Percentiles rank a stretch among this genome's conserved stretches.
Conservation (phyloP, 1,140 invertebrate genomes). For the Heliconius himera region DNA sequence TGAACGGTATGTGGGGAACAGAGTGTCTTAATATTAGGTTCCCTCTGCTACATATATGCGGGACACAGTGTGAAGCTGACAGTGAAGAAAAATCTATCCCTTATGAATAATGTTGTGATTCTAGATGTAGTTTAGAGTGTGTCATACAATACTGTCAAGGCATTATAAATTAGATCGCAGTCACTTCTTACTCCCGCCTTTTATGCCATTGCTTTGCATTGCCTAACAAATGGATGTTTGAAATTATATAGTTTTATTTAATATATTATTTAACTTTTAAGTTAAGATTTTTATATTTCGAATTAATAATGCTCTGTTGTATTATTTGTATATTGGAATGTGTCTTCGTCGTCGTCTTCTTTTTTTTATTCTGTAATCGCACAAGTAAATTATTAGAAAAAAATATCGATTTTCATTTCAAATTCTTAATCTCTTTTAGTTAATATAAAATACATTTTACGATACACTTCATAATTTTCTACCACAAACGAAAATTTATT, state of each 20-base stretch:
- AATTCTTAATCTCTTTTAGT: not conserved
- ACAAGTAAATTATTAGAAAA: constrained; percentile 35
- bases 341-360: constrained; percentile 13
- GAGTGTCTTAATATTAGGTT: no score
- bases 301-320: constrained; percentile 21
- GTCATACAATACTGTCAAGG: constrained; percentile 3
- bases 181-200: not conserved
- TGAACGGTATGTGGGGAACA: no score
- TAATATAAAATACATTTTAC: no score
- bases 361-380: constrained; percentile 35
- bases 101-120: constrained; percentile 27
- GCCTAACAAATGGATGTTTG: not conserved
- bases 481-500: no score
- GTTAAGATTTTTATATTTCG: not conserved
- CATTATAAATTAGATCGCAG: not conserved
- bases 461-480: no score
- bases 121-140: constrained; percentile 17
- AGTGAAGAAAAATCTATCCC: not conserved
- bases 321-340: constrained; percentile 34
- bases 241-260: not conserved
- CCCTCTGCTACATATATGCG: no score
- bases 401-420: not conserved
- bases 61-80: no score
- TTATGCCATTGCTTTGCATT: constrained; percentile 8
- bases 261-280: not conserved